Evolutionary conservation across 2,113 vertebrate genomes (phyloP), one percentile per base, ranked within the genome.

Genomic region (Pavo muticus): DNA sequence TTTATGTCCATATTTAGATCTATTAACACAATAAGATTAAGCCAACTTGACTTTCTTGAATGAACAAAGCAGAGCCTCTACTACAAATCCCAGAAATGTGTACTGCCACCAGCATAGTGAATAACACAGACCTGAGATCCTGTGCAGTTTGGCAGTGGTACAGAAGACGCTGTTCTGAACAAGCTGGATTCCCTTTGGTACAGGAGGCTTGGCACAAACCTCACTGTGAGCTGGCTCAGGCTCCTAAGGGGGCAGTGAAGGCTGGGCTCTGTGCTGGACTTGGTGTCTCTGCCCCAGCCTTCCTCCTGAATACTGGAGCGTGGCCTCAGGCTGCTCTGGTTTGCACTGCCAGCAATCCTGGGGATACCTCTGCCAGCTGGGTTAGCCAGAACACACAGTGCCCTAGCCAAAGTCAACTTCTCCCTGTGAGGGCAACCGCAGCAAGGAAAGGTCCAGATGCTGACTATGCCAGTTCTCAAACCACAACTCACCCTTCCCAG

Each of bases 1-100:
- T 97, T 95, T 90, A 88, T 92, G 84, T 45, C 93, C 83, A 91
- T 94, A 90, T 80, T 95, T 93, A 97, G 91, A 77, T 87, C 95
- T 86, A 10, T 78, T 90, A 95, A 81, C 88, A 80, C 23, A 4
- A 30, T 88, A 68, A 90, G 94, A 90, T 86, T 93, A 91, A 91
- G 90, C 88, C 69, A 84, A 78, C 86, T 95, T 84, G 88, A 91
- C 82, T 93, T 96, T 78, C 79, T 88, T 81, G 79, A 88, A 83
- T 32, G 65, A 88, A 81, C 80, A 94, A 95, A 95, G 79, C 42
- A 39, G 61, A 88, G 47, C 69, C 70, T 93, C 61, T 54, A 75
- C 65, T 84, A 40, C 87, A 92, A 87, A 39, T 84, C 69, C 80
- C 67, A 29, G 75, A 87, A 92, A 89, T 57, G 88, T 87, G 87